A percentile compares a stretch with the other conserved stretches of the same genome.
These are phyloP conservation scores for Pangasianodon hypophthalmus DNA, from an alignment of 2,113 vertebrate species.

Conservation along the genomic window DNA sequence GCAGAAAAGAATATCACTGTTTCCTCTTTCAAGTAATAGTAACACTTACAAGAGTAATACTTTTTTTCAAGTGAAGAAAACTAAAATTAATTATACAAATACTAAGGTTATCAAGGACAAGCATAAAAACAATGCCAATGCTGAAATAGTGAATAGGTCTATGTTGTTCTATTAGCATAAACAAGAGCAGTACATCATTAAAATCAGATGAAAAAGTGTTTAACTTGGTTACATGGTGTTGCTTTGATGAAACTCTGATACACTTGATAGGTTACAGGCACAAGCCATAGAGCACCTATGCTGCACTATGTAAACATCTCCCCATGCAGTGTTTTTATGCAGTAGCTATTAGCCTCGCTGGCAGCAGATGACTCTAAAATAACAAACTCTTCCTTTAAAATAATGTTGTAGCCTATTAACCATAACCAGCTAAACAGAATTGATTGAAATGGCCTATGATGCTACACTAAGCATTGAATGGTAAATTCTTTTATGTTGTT, in stretches of 20 bases:
- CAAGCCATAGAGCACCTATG: neutral
- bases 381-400: neutral
- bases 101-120: neutral
- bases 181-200: neutral
- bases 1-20: neutral
- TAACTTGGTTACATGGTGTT: neutral
- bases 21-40: neutral
- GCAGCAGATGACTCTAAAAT: neutral
- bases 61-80: neutral
- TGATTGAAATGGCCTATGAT: neutral
- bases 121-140: neutral
- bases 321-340: neutral
- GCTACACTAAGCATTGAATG: neutral
- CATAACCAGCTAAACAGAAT: neutral
- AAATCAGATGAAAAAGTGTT: neutral
- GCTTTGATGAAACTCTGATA: neutral
- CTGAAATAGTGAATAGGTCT: neutral
- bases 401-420: neutral
- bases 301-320: neutral
- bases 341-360: neutral
- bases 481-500: neutral
- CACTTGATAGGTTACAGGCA: neutral
- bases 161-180: neutral
- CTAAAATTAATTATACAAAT: neutral
- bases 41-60: neutral